A percentile compares a stretch with the other conserved stretches of the same genome.
Evolutionary conservation across 2,113 vertebrate species (phyloP).

Genomic region (Oryzias curvinotus): DNA sequence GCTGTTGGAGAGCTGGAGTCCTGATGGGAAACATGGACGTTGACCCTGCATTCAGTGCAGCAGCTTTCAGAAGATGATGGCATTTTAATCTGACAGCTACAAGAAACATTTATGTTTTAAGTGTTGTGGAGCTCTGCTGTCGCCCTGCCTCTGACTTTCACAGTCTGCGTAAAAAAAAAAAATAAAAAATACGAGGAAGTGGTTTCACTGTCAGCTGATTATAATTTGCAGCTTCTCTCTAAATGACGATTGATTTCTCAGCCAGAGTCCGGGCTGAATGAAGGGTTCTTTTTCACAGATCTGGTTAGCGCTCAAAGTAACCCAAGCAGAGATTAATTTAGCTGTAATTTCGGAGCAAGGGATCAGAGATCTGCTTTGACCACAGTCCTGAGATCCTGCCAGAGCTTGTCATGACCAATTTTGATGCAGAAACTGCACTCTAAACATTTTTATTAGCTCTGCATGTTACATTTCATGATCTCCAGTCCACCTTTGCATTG

Average conservation of each 20-base stretch:
- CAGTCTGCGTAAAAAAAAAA: conserved; percentile 36
- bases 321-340: conserved; percentile 15
- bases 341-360: conserved; percentile 13
- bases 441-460: neutral
- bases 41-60: conserved; percentile 25
- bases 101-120: conserved; percentile 47
- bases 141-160: neutral
- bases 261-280: conserved; percentile 2
- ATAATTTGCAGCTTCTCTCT: conserved; percentile 33
- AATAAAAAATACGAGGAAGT: conserved; percentile 24
- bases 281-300: conserved; percentile 42
- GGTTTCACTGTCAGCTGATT: conserved; percentile 47
- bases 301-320: conserved; percentile 28
- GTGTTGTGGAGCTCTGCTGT: conserved; percentile 30
- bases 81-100: conserved; percentile 47
- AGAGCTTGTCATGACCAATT: neutral
- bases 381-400: conserved; percentile 1
- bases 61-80: conserved; percentile 38
- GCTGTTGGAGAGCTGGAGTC: neutral
- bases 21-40: neutral
- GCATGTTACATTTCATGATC: neutral
- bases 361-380: conserved; percentile 4
- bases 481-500: neutral
- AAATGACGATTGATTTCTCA: conserved; percentile 32
- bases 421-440: neutral